phyloP scores from a whole-genome alignment of 2,888 invertebrate species.

The Lamellibrachia satsuma region DNA sequence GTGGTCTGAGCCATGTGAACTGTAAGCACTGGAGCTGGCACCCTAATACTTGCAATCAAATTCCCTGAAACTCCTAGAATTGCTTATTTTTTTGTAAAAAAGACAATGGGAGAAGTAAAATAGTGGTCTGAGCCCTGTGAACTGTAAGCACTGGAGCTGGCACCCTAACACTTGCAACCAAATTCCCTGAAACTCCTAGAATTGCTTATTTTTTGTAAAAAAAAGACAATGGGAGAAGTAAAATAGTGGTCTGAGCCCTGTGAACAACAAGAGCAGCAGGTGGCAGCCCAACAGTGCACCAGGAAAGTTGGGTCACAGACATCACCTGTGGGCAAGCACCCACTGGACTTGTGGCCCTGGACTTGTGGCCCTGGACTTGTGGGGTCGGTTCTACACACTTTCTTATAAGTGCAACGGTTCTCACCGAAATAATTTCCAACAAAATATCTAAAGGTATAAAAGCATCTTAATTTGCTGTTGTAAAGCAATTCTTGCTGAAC shows the following conservation, averaged over 20 bases:
- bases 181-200: neutral
- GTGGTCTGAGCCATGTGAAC: neutral
- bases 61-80: neutral
- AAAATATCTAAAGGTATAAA: neutral
- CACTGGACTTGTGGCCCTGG: neutral
- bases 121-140: neutral
- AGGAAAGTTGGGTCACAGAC: neutral
- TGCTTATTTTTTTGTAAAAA: neutral
- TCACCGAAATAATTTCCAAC: neutral
- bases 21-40: neutral
- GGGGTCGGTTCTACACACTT: neutral
- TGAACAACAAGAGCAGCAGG: neutral
- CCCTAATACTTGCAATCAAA: neutral
- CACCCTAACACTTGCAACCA: neutral
- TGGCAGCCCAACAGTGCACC: neutral
- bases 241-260: neutral
- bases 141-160: neutral
- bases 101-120: neutral
- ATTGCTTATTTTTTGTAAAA: neutral
- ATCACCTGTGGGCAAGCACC: neutral
- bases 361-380: neutral
- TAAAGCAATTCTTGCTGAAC: neutral
- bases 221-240: neutral
- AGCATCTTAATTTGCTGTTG: neutral
- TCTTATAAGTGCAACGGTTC: too few species aligned